Evolutionary conservation across 92 coral and sea anemone species (phyloP), one percentile per base, ranked within the genome.

Genomic region (Bergia puertoricense): DNA sequence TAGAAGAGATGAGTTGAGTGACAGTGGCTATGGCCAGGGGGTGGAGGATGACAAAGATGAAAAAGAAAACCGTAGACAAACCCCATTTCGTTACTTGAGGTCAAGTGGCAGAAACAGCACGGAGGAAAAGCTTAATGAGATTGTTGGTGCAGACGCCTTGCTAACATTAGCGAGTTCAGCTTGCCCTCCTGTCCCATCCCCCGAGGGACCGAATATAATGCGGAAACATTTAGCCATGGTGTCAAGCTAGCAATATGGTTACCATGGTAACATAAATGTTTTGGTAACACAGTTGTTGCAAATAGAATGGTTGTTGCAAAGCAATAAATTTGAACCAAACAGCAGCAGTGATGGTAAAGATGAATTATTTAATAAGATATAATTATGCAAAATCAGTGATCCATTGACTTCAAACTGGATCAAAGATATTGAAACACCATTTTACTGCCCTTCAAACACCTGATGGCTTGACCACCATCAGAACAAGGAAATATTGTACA

Each of bases 101-200:
- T 78, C 92, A 37, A 90, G 95, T 59, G 79, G 89, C n/a, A 90
- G 62, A 41, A 91, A 93, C 88, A 93, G 86, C 79, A 95, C 89
- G 66, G 86, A 85, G 30, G 96, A 93, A 71, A 95, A 95, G 86
- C 89, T 95, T 13, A 95, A 84, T 78, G 99, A 94, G 68, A 92
- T 94, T 76, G 99, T 97, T 18, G 99, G 99, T 30, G 99, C 99
- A 3, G 99, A 97, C 82, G 99, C 99, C 22, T 89, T 97, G 80
- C 87, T 97, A 56, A 95, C 95, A 75, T 89, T 97, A 57, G 99
- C 99, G 18, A 97, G 96, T 91, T 92, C 98, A 0, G 99, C 99
- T 13, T 95, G 96, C 50, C 85, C 92, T 30, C 88, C 94, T 40
- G 66, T 88, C 8, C 82, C 85, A 56, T 92, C 95, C 67, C 88